Evolutionary conservation across 2,113 vertebrate genomes (phyloP).

Genomic region (Melanerpes aurifrons): DNA sequence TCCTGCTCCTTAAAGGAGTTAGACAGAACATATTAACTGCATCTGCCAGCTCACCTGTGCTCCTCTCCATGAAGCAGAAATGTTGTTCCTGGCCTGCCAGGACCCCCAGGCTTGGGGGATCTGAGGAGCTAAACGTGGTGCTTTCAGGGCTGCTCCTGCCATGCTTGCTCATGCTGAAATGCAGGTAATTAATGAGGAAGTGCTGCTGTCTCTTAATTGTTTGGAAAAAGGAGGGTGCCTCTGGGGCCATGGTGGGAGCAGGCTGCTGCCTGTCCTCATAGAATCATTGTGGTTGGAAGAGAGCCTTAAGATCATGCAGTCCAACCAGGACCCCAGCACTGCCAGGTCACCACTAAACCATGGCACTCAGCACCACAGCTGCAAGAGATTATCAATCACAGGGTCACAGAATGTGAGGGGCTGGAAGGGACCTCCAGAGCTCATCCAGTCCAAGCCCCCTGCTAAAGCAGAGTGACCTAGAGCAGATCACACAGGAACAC

Average conservation of each 20-base stretch:
- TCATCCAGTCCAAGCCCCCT: too few relatives aligned
- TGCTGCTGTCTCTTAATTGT: background rate
- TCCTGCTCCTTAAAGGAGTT: background rate
- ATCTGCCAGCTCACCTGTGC: background rate
- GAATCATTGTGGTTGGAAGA: too few relatives aligned
- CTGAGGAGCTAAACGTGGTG: background rate
- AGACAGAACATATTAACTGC: background rate
- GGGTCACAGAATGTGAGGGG: too few relatives aligned
- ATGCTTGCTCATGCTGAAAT: background rate
- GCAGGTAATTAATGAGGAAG: background rate
- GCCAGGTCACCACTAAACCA: too few relatives aligned
- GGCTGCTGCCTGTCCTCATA: background rate
- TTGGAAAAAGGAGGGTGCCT: background rate
- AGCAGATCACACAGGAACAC: too few relatives aligned
- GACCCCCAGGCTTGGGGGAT: background rate
- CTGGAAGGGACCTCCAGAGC: too few relatives aligned
- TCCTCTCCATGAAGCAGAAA: fast-evolving
- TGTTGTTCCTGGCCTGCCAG: background rate
- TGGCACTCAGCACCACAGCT: too few relatives aligned
- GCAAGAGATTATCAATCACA: too few relatives aligned
- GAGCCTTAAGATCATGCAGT: too few relatives aligned
- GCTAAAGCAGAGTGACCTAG: too few relatives aligned
- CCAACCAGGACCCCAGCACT: too few relatives aligned
- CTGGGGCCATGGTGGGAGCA: background rate
- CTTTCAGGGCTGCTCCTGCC: background rate